Conservation (phyloP, 2,797 vertebrate genomes). For the Scomberomorus guttatus region DNA sequence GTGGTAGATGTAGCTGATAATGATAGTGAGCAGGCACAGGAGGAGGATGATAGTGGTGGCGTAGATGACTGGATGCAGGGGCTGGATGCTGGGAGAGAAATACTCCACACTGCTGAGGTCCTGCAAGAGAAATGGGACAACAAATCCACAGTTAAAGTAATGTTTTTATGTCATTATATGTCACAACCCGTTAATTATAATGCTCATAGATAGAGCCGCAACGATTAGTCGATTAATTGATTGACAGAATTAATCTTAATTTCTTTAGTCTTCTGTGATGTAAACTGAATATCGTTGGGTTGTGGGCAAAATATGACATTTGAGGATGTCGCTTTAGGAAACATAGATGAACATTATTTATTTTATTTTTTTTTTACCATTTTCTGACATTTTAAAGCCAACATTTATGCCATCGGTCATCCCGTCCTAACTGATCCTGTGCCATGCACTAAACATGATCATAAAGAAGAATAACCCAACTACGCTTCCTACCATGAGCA, state of each 20-base stretch:
- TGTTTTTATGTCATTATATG: neutral
- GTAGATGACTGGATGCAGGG: slow-evolving; percentile 95
- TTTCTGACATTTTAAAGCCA: too few relatives aligned
- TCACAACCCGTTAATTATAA: neutral
- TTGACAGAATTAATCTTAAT: too few relatives aligned
- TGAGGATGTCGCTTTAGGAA: too few relatives aligned
- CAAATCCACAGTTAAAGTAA: neutral
- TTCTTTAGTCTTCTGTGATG: too few relatives aligned
- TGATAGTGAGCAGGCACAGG: slow-evolving; percentile 89
- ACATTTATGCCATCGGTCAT: neutral
- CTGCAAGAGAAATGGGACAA: slow-evolving; percentile 75
- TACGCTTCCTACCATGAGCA: slow-evolving; percentile 90
- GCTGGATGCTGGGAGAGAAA: slow-evolving; percentile 85
- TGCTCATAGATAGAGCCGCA: neutral
- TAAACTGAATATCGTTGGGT: too few relatives aligned
- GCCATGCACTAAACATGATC: neutral
- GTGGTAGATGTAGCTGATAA: slow-evolving; percentile 93
- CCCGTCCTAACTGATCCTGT: too few relatives aligned
- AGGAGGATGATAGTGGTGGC: slow-evolving; percentile 90
- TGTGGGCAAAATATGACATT: too few relatives aligned
- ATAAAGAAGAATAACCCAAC: neutral
- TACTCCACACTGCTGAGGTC: slow-evolving; percentile 92
- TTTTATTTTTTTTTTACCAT: too few relatives aligned
- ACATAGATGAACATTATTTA: too few relatives aligned
- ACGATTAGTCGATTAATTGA: neutral